Base-by-base conservation (phyloP, 1,140 invertebrate species). In the Diachasmimorpha longicaudata region DNA sequence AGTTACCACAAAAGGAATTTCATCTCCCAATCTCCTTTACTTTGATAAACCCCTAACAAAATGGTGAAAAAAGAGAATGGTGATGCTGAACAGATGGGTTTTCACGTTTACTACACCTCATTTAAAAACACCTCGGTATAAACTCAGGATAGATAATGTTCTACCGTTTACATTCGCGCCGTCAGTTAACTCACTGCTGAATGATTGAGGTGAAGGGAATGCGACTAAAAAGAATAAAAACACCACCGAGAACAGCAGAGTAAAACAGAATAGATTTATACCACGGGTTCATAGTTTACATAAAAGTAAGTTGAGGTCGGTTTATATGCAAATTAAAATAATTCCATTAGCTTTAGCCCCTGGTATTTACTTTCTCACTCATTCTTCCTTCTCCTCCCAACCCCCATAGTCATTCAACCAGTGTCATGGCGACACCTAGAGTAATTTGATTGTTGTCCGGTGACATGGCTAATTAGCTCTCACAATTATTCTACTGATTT, bases 301-400 rank as follows among this genome's bases (percentile, higher is more conserved):
- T 52, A 19, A 52, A 52, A 52, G 48, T 52, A 19, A 52, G 68
- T 31, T 31, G 13, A 72, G 55, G 23, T 48, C 44, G 39, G 73
- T 78, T 78, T 78, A 67, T 70, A 78, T 78, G 77, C 68, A 75
- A 78, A 78, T 78, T 25, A 48, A 72, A 72, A 78, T 75, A 78
- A 78, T 78, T 75, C 58, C 69, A 70, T 78, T 78, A 75, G 44
- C 68, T 55, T 36, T 48, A 16, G 25, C 58, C 68, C 58, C 36
- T 46, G 75, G 58, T 58, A 76, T 39, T 52, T 52, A 52, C 48
- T 14, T 19, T 19, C 48, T 52, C 48, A 31, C 31, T 31, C 31
- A 31, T 6, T 31, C 31, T 6, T 31, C n/a, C 48, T 5, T n/a
- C 48, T 14, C 4, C 46, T 3, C 4, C 46, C 46, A 11, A 5